Evolutionary conservation across 2,113 vertebrate species (phyloP).

Genomic region (Dascyllus trimaculatus): DNA sequence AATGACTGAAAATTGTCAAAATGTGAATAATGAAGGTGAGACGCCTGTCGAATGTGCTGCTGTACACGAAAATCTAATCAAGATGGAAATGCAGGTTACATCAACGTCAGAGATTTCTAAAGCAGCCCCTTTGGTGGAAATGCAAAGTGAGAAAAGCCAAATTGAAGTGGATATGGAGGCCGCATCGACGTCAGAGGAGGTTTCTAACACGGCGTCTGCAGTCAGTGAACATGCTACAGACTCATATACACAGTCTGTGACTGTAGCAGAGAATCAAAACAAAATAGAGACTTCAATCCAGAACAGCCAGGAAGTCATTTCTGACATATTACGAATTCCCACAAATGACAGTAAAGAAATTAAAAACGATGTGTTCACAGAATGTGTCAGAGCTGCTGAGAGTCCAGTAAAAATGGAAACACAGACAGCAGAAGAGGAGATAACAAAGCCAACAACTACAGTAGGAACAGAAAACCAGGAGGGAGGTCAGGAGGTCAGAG

Average conservation of each 20-base stretch:
- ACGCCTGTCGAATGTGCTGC: not conserved
- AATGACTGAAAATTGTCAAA: constrained; percentile 3
- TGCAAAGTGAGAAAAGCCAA: not conserved
- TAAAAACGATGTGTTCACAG: constrained; percentile 2
- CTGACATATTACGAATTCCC: not conserved
- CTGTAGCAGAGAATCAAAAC: constrained; percentile 2
- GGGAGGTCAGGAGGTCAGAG: constrained; percentile 15
- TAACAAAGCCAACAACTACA: constrained; percentile 4
- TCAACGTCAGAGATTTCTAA: not conserved
- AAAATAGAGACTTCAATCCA: not conserved
- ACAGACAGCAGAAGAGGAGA: not conserved
- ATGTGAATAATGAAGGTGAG: not conserved
- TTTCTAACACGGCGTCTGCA: not conserved
- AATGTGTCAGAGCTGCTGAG: not conserved
- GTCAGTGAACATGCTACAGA: not conserved
- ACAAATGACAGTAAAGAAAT: constrained; percentile 15
- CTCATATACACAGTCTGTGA: not conserved
- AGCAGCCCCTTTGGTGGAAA: constrained; percentile 6
- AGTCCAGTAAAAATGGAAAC: constrained; percentile 17
- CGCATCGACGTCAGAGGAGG: constrained; percentile 1
- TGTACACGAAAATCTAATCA: not conserved
- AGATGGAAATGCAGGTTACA: constrained; percentile 1
- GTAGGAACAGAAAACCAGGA: constrained; percentile 26
- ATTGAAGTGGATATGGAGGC: constrained; percentile 2
- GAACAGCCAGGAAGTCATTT: not conserved